These are phyloP conservation scores for Parascotia fuliginaria DNA, from an alignment of 2,888 invertebrate species.

Conservation along the genomic window DNA sequence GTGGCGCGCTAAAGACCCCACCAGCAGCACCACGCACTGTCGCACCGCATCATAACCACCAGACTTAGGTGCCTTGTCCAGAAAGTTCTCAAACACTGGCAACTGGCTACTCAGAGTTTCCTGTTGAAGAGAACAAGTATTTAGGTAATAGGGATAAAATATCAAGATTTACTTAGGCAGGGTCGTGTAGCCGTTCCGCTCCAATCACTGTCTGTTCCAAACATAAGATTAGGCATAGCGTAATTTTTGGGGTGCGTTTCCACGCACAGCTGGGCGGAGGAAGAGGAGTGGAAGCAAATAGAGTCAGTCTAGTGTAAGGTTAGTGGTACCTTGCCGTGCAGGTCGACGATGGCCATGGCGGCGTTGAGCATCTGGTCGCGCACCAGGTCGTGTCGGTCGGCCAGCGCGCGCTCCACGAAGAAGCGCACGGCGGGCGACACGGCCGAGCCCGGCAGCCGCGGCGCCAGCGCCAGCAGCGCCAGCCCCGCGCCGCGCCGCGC, in stretches of 20 bases:
- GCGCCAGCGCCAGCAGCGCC: conserved; percentile 92
- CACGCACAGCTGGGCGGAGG: too few species aligned
- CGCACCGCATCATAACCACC: conserved; percentile 96
- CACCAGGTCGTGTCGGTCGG: conserved; percentile 93
- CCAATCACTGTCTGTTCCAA: too few species aligned
- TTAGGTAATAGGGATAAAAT: too few species aligned
- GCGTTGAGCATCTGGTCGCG: conserved; percentile 96
- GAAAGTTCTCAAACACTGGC: conserved; percentile 96
- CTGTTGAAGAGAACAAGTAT: conserved; percentile 47
- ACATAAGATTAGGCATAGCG: too few species aligned
- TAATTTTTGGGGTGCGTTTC: too few species aligned
- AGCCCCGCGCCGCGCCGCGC: conserved; percentile 95
- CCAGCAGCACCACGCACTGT: conserved; percentile 97
- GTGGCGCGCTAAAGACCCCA: conserved; percentile 99
- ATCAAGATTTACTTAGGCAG: too few species aligned
- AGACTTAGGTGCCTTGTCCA: conserved; percentile 96
- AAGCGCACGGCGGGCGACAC: conserved; percentile 91
- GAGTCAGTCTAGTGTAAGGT: too few species aligned
- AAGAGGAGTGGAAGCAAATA: too few species aligned
- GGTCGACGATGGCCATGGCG: conserved; percentile 95
- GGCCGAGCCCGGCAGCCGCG: conserved; percentile 87
- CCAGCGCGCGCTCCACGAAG: conserved; percentile 94
- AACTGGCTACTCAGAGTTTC: conserved; percentile 91
- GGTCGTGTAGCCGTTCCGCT: too few species aligned
- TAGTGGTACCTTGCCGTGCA: conserved; percentile 93